These are phyloP conservation scores for Drosophila ezoana DNA, from an alignment of 2,888 invertebrate genomes.

Conservation along the genomic window DNA sequence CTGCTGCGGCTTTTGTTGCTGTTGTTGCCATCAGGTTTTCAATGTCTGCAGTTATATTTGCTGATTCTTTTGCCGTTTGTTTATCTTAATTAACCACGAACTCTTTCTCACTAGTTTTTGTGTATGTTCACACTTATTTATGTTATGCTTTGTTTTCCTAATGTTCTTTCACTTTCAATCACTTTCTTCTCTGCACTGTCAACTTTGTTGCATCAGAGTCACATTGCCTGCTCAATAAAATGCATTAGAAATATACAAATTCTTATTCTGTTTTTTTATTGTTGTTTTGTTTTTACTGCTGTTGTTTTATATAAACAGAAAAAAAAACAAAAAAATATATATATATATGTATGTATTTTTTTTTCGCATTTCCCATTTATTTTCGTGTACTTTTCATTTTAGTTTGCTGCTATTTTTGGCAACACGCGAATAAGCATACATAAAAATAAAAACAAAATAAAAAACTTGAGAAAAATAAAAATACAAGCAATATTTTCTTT, in stretches of 20 bases:
- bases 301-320: constrained; percentile 19
- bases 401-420: constrained; percentile 52
- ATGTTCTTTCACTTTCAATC: constrained; percentile 15
- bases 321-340: neutral
- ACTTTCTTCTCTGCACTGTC: constrained; percentile 31
- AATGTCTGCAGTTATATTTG: constrained; percentile 8
- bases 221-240: constrained; percentile 65
- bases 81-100: constrained; percentile 1
- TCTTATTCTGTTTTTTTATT: neutral
- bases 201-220: constrained; percentile 62
- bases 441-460: constrained; percentile 4
- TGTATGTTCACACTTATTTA: neutral
- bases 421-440: constrained; percentile 12
- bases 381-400: constrained; percentile 44
- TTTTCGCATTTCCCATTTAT: constrained; percentile 34
- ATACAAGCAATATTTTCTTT: constrained; percentile 37
- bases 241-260: constrained; percentile 9
- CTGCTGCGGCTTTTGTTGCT: constrained; percentile 43
- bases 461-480: constrained; percentile 38
- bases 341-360: neutral
- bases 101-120: constrained; percentile 1
- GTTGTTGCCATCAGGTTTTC: constrained; percentile 82
- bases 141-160: constrained; percentile 5
- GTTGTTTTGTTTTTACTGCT: constrained; percentile 26
- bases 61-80: constrained; percentile 18